Evolutionary conservation across 2,113 vertebrate genomes (phyloP).

Genomic region (Tyrannus savana): DNA sequence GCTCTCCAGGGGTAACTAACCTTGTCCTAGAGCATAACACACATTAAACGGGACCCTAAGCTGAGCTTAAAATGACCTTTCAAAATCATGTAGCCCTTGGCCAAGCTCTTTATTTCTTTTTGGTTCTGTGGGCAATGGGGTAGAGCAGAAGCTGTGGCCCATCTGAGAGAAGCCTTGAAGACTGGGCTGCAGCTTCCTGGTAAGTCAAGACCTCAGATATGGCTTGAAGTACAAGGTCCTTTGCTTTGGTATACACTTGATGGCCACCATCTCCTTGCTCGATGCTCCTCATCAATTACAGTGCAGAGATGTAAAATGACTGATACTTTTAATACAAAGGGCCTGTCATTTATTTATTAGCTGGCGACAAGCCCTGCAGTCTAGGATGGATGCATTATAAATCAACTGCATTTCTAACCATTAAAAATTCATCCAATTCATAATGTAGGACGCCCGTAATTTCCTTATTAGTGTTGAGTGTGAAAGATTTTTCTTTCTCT

Average conservation of each 20-base stretch:
- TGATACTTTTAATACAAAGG: constrained; percentile 84
- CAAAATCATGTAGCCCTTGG: not conserved
- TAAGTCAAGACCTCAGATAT: not conserved
- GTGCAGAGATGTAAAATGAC: constrained; percentile 73
- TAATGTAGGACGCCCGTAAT: constrained; percentile 84
- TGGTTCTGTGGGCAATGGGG: not conserved
- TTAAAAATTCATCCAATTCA: constrained; percentile 93
- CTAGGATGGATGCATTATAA: constrained; percentile 83
- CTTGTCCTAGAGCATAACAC: not conserved
- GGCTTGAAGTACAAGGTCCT: not conserved
- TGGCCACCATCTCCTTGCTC: not conserved
- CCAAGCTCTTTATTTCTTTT: not conserved
- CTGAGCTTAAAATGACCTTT: not conserved
- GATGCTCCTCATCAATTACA: constrained; percentile 55
- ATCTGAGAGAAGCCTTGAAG: not conserved
- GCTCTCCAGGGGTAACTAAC: not conserved
- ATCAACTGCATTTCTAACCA: constrained; percentile 83
- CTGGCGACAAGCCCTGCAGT: constrained; percentile 77
- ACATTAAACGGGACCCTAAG: not conserved
- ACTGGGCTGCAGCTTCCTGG: not conserved
- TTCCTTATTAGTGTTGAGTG: constrained; percentile 77
- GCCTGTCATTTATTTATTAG: constrained; percentile 93
- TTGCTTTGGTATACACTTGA: not conserved
- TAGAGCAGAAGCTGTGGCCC: not conserved
- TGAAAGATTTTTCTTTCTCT: constrained; percentile 51